These are phyloP conservation scores for Actenoides lindsayi DNA, from an alignment of 2,113 vertebrate species.

Conservation along the genomic window DNA sequence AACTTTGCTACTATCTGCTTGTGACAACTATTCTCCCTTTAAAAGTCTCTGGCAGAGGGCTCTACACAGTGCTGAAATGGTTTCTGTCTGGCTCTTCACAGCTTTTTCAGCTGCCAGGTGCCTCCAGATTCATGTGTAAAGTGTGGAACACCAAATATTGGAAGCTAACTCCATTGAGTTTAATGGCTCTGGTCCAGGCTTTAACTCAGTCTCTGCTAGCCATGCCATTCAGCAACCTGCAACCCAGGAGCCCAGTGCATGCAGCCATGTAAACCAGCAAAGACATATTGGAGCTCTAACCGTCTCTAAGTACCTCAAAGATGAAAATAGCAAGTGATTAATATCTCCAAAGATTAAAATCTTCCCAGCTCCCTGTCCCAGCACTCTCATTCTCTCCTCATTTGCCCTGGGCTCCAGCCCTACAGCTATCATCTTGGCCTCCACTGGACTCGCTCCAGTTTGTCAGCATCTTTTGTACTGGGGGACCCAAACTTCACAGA, in stretches of 20 bases:
- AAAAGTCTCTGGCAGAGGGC: neutral
- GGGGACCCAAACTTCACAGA: neutral
- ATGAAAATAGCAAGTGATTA: neutral
- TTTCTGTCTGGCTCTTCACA: neutral
- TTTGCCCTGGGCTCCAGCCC: neutral
- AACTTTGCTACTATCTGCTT: neutral
- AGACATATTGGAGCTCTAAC: neutral
- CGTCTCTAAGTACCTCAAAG: neutral
- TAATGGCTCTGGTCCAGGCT: neutral
- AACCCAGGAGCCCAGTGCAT: rapidly evolving
- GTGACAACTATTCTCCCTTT: neutral
- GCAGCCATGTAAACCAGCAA: neutral
- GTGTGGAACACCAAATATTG: neutral
- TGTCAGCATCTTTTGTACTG: neutral
- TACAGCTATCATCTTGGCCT: neutral
- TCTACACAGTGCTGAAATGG: neutral
- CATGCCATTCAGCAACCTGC: too few relatives aligned
- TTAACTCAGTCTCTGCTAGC: neutral
- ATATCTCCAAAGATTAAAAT: neutral
- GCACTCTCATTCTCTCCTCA: neutral
- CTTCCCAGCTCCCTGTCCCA: neutral
- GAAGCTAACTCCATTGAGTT: neutral
- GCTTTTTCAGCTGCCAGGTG: neutral
- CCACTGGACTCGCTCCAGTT: neutral
- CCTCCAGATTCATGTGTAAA: neutral